Evolutionary conservation across 1,140 invertebrate species (phyloP), one percentile per base, ranked within the genome.

Genomic region (Vanessa atalanta): DNA sequence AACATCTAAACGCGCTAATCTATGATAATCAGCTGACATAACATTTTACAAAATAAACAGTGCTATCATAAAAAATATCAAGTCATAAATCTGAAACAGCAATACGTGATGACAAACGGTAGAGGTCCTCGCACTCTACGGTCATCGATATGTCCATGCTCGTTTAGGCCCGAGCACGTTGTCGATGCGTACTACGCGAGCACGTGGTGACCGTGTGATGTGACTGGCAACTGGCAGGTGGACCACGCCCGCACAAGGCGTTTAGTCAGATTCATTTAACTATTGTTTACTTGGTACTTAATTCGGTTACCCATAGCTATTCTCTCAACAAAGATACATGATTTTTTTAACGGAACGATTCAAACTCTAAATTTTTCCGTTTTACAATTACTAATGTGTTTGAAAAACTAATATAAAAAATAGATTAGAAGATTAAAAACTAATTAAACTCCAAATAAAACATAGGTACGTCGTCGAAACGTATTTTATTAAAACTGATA

Each of bases 131-230:
- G 57, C 26, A 61, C 57, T 31, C 53, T 57, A 1, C 3, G 57
- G 23, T 37, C 26, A 61, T 61, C 57, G 57, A 61, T 61, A 8
- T 43, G 57, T 60, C 47, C 72, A 51, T 51, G 47, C 51, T 74
- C 31, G 43, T 61, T 70, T 70, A 5, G 16, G 53, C 16, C 53
- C 11, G 53, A 75, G 67, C 72, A 47, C 37, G 50, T 69, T 76
- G 74, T 57, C 72, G 73, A 75, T 53, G 70, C 67, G 69, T 80
- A 73, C 67, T 73, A 73, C 66, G 72, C 70, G 76, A 66, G 68
- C 83, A 86, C 84, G 86, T 83, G 81, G 75, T 61, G 5, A 48
- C 67, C 75, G 79, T 81, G 79, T 88, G 84, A 85, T 75, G 61
- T 43, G 37, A 43, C 37, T 43, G 37, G 37, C 37, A 43, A 43